Evolutionary conservation across 1,140 invertebrate species (phyloP), one percentile per base, ranked within the genome.

Genomic region (Drosophila ogumai): DNA sequence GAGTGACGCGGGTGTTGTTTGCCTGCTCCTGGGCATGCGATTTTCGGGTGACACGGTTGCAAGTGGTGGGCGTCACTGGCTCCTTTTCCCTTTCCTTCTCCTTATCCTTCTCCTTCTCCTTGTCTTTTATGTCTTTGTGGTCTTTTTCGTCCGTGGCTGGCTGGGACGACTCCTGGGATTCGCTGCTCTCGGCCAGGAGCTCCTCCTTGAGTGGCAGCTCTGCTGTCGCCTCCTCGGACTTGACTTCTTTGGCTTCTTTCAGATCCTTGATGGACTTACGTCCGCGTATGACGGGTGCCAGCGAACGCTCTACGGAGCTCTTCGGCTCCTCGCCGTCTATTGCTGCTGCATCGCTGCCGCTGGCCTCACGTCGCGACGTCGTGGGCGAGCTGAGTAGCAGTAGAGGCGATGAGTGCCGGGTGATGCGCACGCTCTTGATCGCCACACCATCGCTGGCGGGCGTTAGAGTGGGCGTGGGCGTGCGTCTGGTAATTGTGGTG

Each of bases 211-310:
- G 54, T 31, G 38, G 56, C 41, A 43, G 46, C 38, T 34, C 66
- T 13, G 43, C n/a, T 58, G 36, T 19, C 8, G 47, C 64, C 41
- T 75, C 81, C 22, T 55, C 54, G 44, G 59, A 46, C 64, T 79
- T 86, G 19, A 58, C 59, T 66, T 90, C 85, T 85, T 90, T 90
- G 73, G 74, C 81, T 74, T 90, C 86, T 61, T 82, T 86, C 28
- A 90, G 50, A 50, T 90, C 86, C 68, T 92, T 92, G n/a, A 92
- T 75, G 15, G 91, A 91, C 56, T 92, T 92, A 22, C 91, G 91
- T n/a, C 87, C 91, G 13, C 86, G 87, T 63, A 86, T 86, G 9
- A 73, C 56, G 17, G 79, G 63, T 8, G 47, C 47, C 49, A 63
- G 25, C 12, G 68, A 66, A 19, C 76, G 75, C 59, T 85, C 86